phyloP scores from a whole-genome alignment of 1,140 invertebrate species.

The Lepidostoma basale region DNA sequence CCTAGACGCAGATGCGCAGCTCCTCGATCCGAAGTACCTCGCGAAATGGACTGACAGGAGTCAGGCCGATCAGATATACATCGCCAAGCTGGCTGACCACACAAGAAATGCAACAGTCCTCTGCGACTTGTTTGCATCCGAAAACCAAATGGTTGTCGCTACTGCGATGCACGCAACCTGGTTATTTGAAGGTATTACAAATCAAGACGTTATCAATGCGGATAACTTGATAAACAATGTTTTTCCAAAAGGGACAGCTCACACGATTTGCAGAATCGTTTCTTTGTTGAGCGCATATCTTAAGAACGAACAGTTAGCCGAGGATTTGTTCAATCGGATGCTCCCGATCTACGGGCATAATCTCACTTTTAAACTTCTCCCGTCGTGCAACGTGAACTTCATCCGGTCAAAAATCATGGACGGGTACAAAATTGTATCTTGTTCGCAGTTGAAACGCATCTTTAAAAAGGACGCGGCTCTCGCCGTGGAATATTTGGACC shows the following conservation, averaged over 20 bases:
- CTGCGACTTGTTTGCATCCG: slow-evolving; percentile 31
- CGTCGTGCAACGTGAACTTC: slow-evolving; percentile 27
- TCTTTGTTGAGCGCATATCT: slow-evolving; percentile 20
- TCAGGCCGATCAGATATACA: slow-evolving; percentile 27
- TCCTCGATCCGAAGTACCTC: slow-evolving; percentile 18
- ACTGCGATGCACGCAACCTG: slow-evolving; percentile 27
- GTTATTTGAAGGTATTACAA: slow-evolving; percentile 25
- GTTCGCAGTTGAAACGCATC: slow-evolving; percentile 7
- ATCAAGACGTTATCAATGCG: slow-evolving; percentile 31
- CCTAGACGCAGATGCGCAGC: not conserved
- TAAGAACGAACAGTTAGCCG: slow-evolving; percentile 12
- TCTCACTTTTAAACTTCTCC: slow-evolving; percentile 26
- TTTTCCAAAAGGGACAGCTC: slow-evolving; percentile 21
- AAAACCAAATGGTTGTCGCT: slow-evolving; percentile 30
- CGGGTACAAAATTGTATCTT: not conserved
- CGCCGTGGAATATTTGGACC: slow-evolving; percentile 31
- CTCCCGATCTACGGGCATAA: slow-evolving; percentile 8
- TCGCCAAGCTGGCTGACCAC: slow-evolving; percentile 22
- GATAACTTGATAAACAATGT: slow-evolving; percentile 32
- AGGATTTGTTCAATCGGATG: slow-evolving; percentile 26
- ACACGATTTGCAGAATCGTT: slow-evolving; percentile 29
- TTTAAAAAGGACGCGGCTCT: slow-evolving; percentile 31
- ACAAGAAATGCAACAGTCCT: slow-evolving; percentile 10
- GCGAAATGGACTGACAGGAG: not conserved
- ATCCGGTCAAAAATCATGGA: slow-evolving; percentile 1